Percentiles rank a stretch among this genome's conserved stretches.
Conservation (phyloP, 2,113 vertebrate species). For the Ptychochromis oligacanthus region DNA sequence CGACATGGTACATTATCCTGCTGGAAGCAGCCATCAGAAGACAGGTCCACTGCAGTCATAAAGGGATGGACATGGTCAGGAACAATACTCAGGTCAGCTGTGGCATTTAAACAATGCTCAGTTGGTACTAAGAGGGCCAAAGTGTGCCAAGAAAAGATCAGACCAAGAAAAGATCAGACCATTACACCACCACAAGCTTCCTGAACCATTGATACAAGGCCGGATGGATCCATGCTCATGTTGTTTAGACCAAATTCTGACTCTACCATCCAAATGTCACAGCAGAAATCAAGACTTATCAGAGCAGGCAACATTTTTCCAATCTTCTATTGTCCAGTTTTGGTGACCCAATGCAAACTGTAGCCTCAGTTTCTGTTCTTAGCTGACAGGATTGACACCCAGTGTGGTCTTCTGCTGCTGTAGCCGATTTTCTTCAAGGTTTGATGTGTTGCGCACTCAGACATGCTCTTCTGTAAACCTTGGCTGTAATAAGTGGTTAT, state of each 20-base stretch:
- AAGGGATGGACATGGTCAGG: background rate
- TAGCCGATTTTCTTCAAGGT: background rate
- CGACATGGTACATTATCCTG: background rate
- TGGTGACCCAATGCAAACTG: background rate
- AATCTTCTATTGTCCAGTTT: background rate
- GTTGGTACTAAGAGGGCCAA: background rate
- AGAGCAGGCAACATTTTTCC: background rate
- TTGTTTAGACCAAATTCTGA: background rate
- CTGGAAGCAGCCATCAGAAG: background rate
- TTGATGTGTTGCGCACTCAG: too few relatives aligned
- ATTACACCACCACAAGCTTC: background rate
- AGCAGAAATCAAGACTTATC: background rate
- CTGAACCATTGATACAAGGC: background rate
- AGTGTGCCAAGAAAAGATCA: background rate
- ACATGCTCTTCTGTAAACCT: background rate
- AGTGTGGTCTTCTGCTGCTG: background rate
- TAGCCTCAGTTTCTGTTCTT: background rate
- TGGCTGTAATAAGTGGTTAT: background rate
- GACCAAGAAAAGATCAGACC: too few relatives aligned
- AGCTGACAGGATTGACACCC: background rate
- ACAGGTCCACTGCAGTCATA: background rate
- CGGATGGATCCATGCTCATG: background rate
- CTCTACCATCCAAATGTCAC: background rate
- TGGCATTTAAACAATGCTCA: background rate
- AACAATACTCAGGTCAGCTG: background rate